Evolutionary conservation across 2,888 invertebrate species (phyloP).

Genomic region (Tubulanus polymorphus): DNA sequence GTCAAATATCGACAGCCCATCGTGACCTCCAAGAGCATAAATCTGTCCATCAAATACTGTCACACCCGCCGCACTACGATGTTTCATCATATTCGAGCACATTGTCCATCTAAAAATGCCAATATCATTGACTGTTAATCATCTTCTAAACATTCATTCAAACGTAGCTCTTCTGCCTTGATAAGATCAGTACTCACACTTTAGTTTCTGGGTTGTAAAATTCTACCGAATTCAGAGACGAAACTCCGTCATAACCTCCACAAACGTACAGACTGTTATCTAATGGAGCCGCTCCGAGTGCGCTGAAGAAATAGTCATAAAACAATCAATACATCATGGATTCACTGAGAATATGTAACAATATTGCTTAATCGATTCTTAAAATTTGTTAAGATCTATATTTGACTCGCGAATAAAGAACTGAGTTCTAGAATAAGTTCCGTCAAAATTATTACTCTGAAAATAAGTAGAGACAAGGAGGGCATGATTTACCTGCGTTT

Average conservation of each 20-base stretch:
- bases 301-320: too few species aligned
- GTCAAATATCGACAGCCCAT: constrained; percentile 81
- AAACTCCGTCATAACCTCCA: constrained; percentile 52
- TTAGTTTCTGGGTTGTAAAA: constrained; percentile 42
- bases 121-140: neutral
- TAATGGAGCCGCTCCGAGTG: constrained; percentile 48
- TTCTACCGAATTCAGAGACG: constrained; percentile 49
- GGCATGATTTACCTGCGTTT: constrained; percentile 70
- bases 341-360: too few species aligned
- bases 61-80: constrained; percentile 69
- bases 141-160: neutral
- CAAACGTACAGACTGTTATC: constrained; percentile 47
- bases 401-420: too few species aligned
- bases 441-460: too few species aligned
- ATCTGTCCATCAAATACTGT: constrained; percentile 69
- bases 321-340: too few species aligned
- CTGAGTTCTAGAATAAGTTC: too few species aligned
- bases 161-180: neutral
- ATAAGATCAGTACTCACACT: constrained; percentile 27
- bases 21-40: constrained; percentile 81
- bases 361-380: too few species aligned
- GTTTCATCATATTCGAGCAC: constrained; percentile 69
- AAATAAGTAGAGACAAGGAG: too few species aligned
- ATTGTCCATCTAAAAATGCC: constrained; percentile 62
- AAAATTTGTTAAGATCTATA: too few species aligned